These are phyloP conservation scores for Sander vitreus DNA, from an alignment of 2,113 vertebrate species.

Conservation along the genomic window DNA sequence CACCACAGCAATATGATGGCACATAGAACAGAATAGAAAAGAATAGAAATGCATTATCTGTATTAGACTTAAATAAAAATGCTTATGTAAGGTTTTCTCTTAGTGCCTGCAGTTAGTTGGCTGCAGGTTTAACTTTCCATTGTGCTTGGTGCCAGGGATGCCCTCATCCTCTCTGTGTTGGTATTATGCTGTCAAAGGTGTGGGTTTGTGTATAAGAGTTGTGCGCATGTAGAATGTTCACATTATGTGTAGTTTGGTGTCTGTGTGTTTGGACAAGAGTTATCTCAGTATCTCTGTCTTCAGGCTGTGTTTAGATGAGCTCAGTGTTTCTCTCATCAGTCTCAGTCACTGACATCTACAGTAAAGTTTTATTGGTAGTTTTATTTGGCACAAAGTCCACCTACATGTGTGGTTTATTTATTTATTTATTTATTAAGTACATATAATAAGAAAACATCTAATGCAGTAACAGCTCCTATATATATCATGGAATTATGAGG, in stretches of 20 bases:
- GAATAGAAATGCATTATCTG: constrained; percentile 11
- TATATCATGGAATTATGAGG: constrained; percentile 25
- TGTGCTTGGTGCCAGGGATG: constrained; percentile 56
- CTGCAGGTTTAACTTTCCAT: constrained; percentile 59
- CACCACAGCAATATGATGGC: constrained; percentile 48
- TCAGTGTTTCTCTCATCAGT: constrained; percentile 27
- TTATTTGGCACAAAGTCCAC: neutral
- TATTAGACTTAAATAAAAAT: constrained; percentile 35
- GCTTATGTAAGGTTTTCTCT: constrained; percentile 46
- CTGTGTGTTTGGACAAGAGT: constrained; percentile 9
- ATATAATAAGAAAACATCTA: neutral
- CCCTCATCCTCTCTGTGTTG: constrained; percentile 53
- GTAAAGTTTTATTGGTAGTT: constrained; percentile 22
- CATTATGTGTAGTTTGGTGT: constrained; percentile 12
- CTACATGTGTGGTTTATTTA: neutral
- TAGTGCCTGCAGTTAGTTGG: constrained; percentile 40
- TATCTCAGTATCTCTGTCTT: constrained; percentile 32
- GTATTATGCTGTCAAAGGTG: constrained; percentile 52
- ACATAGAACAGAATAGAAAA: neutral
- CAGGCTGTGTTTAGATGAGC: constrained; percentile 31
- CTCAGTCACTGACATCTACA: neutral
- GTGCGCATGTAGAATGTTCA: constrained; percentile 7
- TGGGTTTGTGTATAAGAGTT: constrained; percentile 22
- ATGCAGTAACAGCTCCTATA: constrained; percentile 10
- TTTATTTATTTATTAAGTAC: no score